phyloP scores from a whole-genome alignment of 2,797 vertebrate species.

The Pangasius djambal region DNA sequence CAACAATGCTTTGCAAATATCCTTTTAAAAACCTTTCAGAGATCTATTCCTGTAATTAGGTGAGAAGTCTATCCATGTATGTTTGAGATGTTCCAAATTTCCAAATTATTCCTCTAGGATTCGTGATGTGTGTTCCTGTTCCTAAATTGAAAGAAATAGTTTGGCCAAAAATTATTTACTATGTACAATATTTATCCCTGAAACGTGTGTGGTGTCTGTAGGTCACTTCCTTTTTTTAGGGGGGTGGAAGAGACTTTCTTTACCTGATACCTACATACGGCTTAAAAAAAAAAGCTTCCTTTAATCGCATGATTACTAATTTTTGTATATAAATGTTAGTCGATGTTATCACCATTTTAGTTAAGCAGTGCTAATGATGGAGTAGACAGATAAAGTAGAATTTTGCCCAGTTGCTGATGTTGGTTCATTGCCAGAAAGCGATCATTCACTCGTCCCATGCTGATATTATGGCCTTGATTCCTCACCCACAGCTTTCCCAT shows the following conservation, averaged over 20 bases:
- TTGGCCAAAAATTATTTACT: background rate
- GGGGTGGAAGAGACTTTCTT: background rate
- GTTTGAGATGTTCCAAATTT: background rate
- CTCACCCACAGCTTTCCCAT: conserved; percentile 86
- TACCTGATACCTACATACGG: background rate
- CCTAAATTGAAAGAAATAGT: background rate
- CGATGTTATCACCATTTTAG: background rate
- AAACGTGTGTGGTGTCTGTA: background rate
- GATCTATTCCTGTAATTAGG: background rate
- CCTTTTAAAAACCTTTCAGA: conserved; percentile 69
- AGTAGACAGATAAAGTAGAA: background rate
- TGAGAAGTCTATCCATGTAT: background rate
- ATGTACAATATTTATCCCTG: background rate
- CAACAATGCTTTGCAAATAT: conserved; percentile 89
- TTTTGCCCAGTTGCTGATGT: background rate
- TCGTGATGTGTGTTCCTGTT: background rate
- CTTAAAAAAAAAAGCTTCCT: background rate
- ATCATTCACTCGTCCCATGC: conserved; percentile 49
- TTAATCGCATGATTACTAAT: background rate
- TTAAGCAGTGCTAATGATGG: background rate
- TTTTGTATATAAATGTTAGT: background rate
- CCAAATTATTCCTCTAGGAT: background rate
- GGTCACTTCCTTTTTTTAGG: background rate
- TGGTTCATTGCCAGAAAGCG: conserved; percentile 26
- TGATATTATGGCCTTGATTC: conserved; percentile 79